These are phyloP conservation scores for Scytalopus superciliaris DNA, from an alignment of 2,113 vertebrate genomes.

Conservation along the genomic window DNA sequence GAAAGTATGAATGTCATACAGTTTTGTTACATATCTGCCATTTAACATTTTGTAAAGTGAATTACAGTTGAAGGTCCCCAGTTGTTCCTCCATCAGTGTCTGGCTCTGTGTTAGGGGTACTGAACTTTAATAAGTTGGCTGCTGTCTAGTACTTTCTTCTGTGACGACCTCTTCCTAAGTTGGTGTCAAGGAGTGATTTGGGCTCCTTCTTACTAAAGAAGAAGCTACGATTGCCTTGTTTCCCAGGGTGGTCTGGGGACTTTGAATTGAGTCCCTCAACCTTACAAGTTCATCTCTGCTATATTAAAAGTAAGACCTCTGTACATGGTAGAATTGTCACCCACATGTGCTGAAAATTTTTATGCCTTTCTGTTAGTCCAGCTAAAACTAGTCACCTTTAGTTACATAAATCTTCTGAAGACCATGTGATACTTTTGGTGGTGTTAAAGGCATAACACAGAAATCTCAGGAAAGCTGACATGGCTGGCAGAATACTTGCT, in stretches of 20 bases:
- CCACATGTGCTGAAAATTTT: background rate
- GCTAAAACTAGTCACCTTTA: background rate
- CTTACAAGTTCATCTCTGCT: background rate
- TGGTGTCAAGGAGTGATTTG: background rate
- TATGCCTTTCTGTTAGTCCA: background rate
- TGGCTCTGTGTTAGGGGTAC: background rate
- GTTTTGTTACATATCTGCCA: conserved; percentile 45
- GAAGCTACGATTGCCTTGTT: background rate
- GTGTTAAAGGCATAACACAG: background rate
- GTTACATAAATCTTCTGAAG: background rate
- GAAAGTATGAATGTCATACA: conserved; percentile 66
- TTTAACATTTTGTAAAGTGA: conserved; percentile 27
- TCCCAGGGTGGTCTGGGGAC: background rate
- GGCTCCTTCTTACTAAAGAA: background rate
- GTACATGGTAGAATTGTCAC: background rate
- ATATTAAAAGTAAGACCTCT: background rate
- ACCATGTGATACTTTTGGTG: background rate
- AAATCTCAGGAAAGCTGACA: background rate
- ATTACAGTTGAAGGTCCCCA: conserved; percentile 44
- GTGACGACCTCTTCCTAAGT: background rate
- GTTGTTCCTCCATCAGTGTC: background rate
- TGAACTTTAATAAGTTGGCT: background rate
- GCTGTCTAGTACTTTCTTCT: background rate
- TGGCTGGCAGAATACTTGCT: background rate
- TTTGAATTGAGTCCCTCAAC: background rate